Evolutionary conservation across 2,888 invertebrate genomes (phyloP).

Genomic region (Ditula angustiorana): DNA sequence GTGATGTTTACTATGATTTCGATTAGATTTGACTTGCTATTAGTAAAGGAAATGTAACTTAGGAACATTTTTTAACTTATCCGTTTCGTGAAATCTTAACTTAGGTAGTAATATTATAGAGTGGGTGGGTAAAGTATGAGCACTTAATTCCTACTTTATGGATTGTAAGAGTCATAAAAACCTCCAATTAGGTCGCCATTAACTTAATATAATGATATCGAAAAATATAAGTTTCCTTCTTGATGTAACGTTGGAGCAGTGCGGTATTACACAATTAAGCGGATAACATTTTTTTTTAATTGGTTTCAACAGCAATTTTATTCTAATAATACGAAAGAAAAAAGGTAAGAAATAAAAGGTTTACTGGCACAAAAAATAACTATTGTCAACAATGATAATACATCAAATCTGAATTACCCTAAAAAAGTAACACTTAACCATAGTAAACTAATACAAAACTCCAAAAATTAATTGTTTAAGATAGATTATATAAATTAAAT

Average conservation of each 20-base stretch:
- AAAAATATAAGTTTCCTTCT: slow-evolving; percentile 40
- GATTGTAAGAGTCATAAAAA: slow-evolving; percentile 38
- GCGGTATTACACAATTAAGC: not conserved
- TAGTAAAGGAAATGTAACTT: not conserved
- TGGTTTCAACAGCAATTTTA: not conserved
- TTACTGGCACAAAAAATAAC: not conserved
- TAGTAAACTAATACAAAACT: too few species aligned
- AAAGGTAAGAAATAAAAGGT: too few species aligned
- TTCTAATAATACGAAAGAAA: too few species aligned
- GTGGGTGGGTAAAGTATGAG: slow-evolving; percentile 30
- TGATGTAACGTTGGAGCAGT: slow-evolving; percentile 28
- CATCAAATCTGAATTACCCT: too few species aligned
- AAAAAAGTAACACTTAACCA: too few species aligned
- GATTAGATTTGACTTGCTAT: too few species aligned
- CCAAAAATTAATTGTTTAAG: too few species aligned
- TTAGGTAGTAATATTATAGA: slow-evolving; percentile 32
- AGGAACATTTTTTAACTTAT: slow-evolving; percentile 24
- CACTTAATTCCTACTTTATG: slow-evolving; percentile 38
- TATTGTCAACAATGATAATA: too few species aligned
- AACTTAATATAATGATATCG: slow-evolving; percentile 40
- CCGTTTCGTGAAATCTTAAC: slow-evolving; percentile 32
- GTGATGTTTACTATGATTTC: too few species aligned
- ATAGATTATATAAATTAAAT: too few species aligned
- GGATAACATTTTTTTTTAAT: not conserved
- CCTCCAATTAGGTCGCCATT: slow-evolving; percentile 41